These are phyloP conservation scores for Eupithecia dodoneata DNA, from an alignment of 2,888 invertebrate species.

Conservation along the genomic window DNA sequence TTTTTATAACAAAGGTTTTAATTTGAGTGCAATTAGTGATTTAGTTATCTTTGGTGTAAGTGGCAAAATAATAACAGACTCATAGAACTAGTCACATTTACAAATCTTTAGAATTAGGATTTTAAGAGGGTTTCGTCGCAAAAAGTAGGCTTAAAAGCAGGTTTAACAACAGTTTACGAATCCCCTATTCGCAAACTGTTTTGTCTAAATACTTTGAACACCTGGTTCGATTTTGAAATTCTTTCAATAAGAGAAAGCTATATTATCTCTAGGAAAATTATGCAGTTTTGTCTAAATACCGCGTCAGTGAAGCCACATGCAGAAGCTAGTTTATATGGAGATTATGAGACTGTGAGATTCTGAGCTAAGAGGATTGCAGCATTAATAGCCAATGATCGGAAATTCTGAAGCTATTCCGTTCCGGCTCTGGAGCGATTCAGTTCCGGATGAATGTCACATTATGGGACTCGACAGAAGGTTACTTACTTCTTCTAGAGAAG, in stretches of 20 bases:
- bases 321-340: neutral
- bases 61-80: too few relatives aligned
- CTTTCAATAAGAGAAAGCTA: neutral
- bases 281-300: neutral
- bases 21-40: too few relatives aligned
- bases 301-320: neutral
- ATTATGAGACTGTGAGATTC: neutral
- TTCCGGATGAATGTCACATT: slow-evolving; percentile 55
- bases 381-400: slow-evolving; percentile 49
- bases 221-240: neutral
- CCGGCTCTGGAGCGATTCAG: slow-evolving; percentile 37
- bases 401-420: slow-evolving; percentile 48
- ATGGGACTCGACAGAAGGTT: neutral
- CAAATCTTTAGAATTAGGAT: too few relatives aligned
- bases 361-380: slow-evolving; percentile 46
- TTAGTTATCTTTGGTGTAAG: too few relatives aligned
- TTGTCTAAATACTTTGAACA: too few relatives aligned
- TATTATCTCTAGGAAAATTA: neutral
- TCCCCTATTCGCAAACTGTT: too few relatives aligned
- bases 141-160: too few relatives aligned
- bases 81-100: too few relatives aligned
- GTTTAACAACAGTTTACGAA: too few relatives aligned
- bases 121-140: too few relatives aligned
- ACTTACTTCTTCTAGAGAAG: neutral
- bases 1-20: too few relatives aligned